Percentiles rank a stretch among this genome's conserved stretches.
Evolutionary conservation across 2,888 invertebrate genomes (phyloP).

Genomic region (Acanthococcus lagerstroemiae): DNA sequence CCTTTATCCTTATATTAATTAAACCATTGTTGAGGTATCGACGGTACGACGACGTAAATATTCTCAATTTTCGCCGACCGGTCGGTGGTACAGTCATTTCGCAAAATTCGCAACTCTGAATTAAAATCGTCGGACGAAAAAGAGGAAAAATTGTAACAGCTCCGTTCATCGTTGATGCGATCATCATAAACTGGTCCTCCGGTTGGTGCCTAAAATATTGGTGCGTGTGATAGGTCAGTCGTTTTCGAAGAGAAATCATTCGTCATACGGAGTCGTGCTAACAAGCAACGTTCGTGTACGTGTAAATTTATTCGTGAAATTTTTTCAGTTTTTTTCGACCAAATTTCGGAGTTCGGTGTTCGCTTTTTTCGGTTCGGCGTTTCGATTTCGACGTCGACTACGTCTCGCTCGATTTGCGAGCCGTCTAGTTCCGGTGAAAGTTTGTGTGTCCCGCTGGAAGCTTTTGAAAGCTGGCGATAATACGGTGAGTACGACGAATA

Average conservation of each 20-base stretch:
- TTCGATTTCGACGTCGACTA: too few relatives aligned
- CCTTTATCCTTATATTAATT: conserved; percentile 26
- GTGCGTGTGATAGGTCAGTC: conserved; percentile 32
- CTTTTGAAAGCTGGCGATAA: too few relatives aligned
- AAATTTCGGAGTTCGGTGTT: too few relatives aligned
- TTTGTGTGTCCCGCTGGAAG: too few relatives aligned
- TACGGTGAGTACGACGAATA: too few relatives aligned
- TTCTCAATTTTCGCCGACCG: not conserved
- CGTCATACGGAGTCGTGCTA: conserved; percentile 20
- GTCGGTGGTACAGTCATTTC: not conserved
- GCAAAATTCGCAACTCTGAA: too few relatives aligned
- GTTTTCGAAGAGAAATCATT: conserved; percentile 28
- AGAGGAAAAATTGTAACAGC: conserved; percentile 7
- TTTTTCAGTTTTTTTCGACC: too few relatives aligned
- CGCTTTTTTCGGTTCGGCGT: too few relatives aligned
- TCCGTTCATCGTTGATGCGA: conserved; percentile 10
- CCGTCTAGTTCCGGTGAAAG: not conserved
- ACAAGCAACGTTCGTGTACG: not conserved
- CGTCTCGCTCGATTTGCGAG: not conserved
- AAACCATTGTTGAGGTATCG: conserved; percentile 31
- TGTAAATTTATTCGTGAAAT: conserved; percentile 4
- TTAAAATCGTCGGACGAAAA: too few relatives aligned
- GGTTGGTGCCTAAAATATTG: conserved; percentile 31
- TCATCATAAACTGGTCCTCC: conserved; percentile 23
- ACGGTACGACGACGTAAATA: not conserved